Percentiles rank a stretch among this genome's conserved stretches.
Evolutionary conservation across 2,113 vertebrate genomes (phyloP).

Genomic region (Agapornis roseicollis): DNA sequence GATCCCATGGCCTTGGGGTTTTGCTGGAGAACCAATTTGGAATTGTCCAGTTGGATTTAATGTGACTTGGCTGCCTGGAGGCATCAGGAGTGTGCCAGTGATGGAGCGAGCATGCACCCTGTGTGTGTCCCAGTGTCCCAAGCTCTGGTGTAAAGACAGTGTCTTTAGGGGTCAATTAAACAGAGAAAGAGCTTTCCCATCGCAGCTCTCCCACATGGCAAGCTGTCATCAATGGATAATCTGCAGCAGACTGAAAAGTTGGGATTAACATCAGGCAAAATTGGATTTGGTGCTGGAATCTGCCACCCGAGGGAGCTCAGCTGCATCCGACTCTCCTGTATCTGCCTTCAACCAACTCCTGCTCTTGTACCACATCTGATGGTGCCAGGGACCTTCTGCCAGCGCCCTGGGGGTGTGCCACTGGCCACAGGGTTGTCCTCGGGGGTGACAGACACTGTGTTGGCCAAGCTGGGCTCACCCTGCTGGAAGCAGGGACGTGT

Average conservation of each 20-base stretch:
- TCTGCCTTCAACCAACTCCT: not conserved
- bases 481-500: fast-evolving
- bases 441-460: fast-evolving
- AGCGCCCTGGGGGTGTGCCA: fast-evolving
- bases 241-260: not conserved
- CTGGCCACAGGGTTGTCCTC: not conserved
- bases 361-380: fast-evolving
- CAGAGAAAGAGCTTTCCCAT: not conserved
- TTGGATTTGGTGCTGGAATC: conserved; percentile 22
- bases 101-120: fast-evolving
- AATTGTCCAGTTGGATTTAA: not conserved
- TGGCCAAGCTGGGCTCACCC: not conserved
- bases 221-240: not conserved
- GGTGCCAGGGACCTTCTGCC: not conserved
- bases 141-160: fast-evolving
- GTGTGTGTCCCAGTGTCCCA: fast-evolving
- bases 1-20: not conserved
- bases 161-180: not conserved
- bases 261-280: conserved; percentile 33
- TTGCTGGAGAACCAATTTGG: not conserved
- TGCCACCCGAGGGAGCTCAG: not conserved
- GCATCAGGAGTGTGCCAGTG: not conserved
- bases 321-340: fast-evolving
- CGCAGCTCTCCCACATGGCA: fast-evolving
- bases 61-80: fast-evolving